These are phyloP conservation scores for Malurus melanocephalus DNA, from an alignment of 2,113 vertebrate genomes.

Conservation along the genomic window DNA sequence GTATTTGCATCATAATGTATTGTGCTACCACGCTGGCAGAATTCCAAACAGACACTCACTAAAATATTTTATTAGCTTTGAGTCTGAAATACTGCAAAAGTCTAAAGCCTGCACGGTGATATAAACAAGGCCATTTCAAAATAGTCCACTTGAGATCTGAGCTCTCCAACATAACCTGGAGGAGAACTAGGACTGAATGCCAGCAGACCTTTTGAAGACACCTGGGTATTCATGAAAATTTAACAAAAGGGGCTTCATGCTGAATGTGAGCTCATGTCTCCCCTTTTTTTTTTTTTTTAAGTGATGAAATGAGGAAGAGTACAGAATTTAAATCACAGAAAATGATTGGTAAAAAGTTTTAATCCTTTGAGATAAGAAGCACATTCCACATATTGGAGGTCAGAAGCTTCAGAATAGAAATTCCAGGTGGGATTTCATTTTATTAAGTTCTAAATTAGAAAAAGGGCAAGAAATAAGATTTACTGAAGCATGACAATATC, in stretches of 20 bases:
- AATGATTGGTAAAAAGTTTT: not conserved
- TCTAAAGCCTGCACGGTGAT: not conserved
- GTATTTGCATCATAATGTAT: constrained; percentile 51
- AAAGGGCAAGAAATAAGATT: not conserved
- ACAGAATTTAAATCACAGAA: not conserved
- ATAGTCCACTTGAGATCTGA: not conserved
- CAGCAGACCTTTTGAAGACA: not conserved
- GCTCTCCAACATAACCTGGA: not conserved
- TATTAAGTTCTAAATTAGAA: not conserved
- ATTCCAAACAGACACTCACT: constrained; percentile 16
- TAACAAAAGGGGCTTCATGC: not conserved
- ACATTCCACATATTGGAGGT: not conserved
- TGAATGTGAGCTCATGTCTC: not conserved
- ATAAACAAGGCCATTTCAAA: constrained; percentile 10
- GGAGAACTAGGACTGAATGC: not conserved
- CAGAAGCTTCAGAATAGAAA: not conserved
- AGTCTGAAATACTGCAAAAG: constrained; percentile 4
- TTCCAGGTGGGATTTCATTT: not conserved
- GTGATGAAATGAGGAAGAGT: not conserved
- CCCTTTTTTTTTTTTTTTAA: not conserved
- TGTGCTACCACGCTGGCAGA: constrained; percentile 30
- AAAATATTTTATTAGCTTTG: constrained; percentile 1
- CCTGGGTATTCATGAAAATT: not conserved
- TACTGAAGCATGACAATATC: not conserved
- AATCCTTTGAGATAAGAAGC: not conserved